Conservation (phyloP, 2,797 vertebrate genomes). For the Carapus acus region DNA sequence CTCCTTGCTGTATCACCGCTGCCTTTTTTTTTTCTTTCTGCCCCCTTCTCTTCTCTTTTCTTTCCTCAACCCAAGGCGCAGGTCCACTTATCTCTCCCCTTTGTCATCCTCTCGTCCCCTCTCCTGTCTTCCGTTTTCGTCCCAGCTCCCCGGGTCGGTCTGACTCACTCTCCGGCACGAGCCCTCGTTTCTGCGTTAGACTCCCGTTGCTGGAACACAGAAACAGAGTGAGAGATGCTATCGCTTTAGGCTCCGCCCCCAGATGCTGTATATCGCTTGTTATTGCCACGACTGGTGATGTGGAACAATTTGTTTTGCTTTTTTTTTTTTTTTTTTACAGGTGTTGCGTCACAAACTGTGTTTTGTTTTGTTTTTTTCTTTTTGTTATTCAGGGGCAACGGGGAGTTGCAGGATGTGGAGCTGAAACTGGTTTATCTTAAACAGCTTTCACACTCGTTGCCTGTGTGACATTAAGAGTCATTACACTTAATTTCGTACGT, state of each 20-base stretch:
- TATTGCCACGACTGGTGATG: too few relatives aligned
- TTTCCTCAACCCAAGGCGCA: too few relatives aligned
- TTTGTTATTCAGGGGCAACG: too few relatives aligned
- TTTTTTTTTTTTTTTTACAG: too few relatives aligned
- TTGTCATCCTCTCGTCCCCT: background rate
- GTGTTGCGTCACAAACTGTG: too few relatives aligned
- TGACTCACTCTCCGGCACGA: constrained; percentile 51
- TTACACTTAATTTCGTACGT: constrained; percentile 45
- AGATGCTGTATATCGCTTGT: too few relatives aligned
- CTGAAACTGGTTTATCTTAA: background rate
- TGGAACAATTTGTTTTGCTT: too few relatives aligned
- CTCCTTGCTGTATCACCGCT: constrained; percentile 6
- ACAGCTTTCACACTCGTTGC: background rate
- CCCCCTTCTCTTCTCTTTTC: background rate
- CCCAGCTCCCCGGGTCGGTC: too few relatives aligned
- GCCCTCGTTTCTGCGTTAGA: constrained; percentile 26
- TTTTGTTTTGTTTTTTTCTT: too few relatives aligned
- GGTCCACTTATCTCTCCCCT: too few relatives aligned
- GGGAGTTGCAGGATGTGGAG: constrained; percentile 1
- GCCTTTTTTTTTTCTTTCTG: background rate
- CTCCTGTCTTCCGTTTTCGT: background rate
- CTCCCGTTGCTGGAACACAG: constrained; percentile 13
- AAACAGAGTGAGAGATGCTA: constrained; percentile 10
- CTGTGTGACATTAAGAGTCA: constrained; percentile 22
- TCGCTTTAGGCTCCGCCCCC: background rate